A percentile compares a stretch with the other conserved stretches of the same genome.
Evolutionary conservation across 2,113 vertebrate genomes (phyloP).

Genomic region (Laterallus jamaicensis): DNA sequence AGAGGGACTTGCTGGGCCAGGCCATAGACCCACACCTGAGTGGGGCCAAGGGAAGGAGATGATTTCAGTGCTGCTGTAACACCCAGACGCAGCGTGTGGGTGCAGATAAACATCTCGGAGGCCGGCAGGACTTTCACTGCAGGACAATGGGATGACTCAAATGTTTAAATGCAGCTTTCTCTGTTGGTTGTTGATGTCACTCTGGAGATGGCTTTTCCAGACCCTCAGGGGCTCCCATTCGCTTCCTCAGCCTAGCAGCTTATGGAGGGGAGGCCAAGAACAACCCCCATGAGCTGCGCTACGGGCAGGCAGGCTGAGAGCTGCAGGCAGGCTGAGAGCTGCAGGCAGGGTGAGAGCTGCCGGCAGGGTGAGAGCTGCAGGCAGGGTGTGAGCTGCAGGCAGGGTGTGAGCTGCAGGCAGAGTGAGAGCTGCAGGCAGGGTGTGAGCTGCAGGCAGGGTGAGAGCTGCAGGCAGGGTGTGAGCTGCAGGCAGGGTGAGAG

Average conservation of each 20-base stretch:
- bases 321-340: background rate
- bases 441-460: background rate
- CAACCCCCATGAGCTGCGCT: fast-evolving
- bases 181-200: background rate
- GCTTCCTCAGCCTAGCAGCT: background rate
- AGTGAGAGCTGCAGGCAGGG: too few species aligned
- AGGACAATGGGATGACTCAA: background rate
- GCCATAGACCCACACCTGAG: background rate
- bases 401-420: background rate
- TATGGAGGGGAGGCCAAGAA: fast-evolving
- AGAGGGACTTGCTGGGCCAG: fast-evolving
- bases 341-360: background rate
- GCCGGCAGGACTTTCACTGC: background rate
- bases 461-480: background rate
- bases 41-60: background rate
- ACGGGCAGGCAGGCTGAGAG: background rate
- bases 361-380: background rate
- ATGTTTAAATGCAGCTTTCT: background rate
- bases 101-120: background rate
- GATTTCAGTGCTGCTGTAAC: background rate
- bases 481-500: background rate
- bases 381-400: background rate
- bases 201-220: background rate
- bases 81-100: background rate
- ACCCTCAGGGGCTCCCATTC: background rate